Percentiles rank a stretch among this genome's conserved stretches.
These are phyloP conservation scores for Monochamus saltuarius DNA, from an alignment of 1,140 invertebrate species.

Conservation along the genomic window DNA sequence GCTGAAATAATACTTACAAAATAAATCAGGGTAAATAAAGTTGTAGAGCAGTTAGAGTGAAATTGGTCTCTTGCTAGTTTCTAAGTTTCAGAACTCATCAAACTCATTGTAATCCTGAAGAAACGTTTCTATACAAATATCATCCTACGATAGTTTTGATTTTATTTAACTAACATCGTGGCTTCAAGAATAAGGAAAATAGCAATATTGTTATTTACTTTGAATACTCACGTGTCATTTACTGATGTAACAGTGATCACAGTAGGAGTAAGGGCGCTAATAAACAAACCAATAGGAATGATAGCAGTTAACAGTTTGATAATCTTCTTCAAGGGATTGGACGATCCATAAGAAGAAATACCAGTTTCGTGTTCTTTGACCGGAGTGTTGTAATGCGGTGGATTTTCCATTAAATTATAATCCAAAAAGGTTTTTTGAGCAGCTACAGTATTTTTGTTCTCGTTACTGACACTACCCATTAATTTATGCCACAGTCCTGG, in stretches of 20 bases:
- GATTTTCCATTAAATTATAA: conserved; percentile 9
- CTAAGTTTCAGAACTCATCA: too few species aligned
- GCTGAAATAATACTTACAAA: too few species aligned
- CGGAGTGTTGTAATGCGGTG: conserved; percentile 1
- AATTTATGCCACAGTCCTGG: not conserved
- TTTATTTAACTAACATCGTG: too few species aligned
- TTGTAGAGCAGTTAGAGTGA: too few species aligned
- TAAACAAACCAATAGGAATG: conserved; percentile 58
- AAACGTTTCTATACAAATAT: too few species aligned
- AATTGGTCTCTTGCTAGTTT: too few species aligned
- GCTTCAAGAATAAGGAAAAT: too few species aligned
- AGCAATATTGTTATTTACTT: not conserved
- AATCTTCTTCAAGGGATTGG: conserved; percentile 54
- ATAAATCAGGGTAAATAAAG: too few species aligned
- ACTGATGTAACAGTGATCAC: conserved; percentile 54
- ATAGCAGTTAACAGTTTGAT: conserved; percentile 57
- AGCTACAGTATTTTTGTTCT: not conserved
- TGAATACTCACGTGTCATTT: conserved; percentile 42
- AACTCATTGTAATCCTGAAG: too few species aligned
- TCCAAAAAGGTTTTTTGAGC: conserved; percentile 17
- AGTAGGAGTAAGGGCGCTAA: conserved; percentile 59
- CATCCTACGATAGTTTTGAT: too few species aligned
- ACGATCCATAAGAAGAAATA: not conserved
- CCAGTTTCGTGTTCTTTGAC: not conserved
- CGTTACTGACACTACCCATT: not conserved